Evolutionary conservation across 2,113 vertebrate species (phyloP), one percentile per base, ranked within the genome.

Genomic region (Microtus montanus): DNA sequence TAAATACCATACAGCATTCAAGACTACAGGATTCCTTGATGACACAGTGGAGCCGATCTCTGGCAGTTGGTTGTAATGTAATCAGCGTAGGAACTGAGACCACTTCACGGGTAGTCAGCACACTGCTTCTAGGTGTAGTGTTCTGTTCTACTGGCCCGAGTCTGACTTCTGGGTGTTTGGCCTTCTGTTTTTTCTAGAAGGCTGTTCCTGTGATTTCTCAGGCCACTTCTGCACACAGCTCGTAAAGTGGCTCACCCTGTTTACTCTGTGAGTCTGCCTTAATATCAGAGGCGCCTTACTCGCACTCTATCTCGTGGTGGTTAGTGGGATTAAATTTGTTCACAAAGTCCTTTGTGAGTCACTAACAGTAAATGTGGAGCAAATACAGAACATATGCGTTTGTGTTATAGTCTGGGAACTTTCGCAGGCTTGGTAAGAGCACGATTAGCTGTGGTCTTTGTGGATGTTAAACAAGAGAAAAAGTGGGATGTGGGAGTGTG

Each of bases 61-160:
- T 96, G 94, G 93, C 92, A 94, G 85, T 95, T 89, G 88, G 66
- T 73, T 90, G 9, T 95, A 88, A 94, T 96, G 90, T 90, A 95
- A 96, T 97, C 95, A 83, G 64, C 22, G 12, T 38, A 68, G 95
- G 92, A 86, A 82, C 41, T 89, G 93, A 93, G 71, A 90, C 92
- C 14, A 58, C 80, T 87, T 97, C 73, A 7, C 78, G 58, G 58
- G 28, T 11, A 89, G 90, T 94, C 85, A 92, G 87, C 61, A 86
- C 38, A 82, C 49, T 96, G 80, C n/a, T 78, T 94, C 71, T 94
- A n/a, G 77, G 92, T 38, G 74, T 94, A 88, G 66, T 52, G 20
- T 90, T 94, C 77, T 84, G 58, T 28, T 58, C 52, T 13, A 3
- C 2, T 30, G 86, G 41, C 47, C 85, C 47, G 70, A 79, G 71